Evolutionary conservation across 2,113 vertebrate species (phyloP).

Genomic region (Aplodontia rufa): DNA sequence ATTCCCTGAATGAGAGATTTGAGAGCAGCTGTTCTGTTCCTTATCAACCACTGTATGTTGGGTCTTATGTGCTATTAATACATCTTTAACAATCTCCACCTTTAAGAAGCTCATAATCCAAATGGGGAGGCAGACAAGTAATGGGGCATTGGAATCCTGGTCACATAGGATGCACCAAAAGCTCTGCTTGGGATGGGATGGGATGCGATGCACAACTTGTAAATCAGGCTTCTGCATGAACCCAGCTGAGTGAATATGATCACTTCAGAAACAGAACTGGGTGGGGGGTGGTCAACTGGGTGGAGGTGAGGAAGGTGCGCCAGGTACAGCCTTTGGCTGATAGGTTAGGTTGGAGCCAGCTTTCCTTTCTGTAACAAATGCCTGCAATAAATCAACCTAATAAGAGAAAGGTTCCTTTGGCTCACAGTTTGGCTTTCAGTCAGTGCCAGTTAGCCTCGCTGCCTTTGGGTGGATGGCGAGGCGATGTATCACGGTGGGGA

Average conservation of each 20-base stretch:
- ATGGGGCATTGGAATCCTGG: background rate
- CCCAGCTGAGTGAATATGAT: background rate
- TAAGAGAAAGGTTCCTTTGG: background rate
- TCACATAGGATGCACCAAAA: background rate
- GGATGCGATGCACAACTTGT: rapidly evolving
- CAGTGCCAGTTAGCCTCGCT: background rate
- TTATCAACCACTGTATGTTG: background rate
- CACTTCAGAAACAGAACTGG: background rate
- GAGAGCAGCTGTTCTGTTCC: background rate
- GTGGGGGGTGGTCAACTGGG: too few relatives aligned
- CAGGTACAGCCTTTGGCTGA: too few relatives aligned
- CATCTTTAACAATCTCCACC: background rate
- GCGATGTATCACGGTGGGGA: background rate
- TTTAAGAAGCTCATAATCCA: background rate
- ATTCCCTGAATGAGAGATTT: background rate
- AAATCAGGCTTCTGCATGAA: too few relatives aligned
- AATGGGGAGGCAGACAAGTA: background rate
- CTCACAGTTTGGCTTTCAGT: background rate
- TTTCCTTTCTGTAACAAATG: background rate
- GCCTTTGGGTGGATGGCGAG: background rate
- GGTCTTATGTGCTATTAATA: background rate
- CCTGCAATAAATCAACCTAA: background rate
- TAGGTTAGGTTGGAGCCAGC: too few relatives aligned
- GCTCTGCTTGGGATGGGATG: rapidly evolving
- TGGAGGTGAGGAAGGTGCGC: background rate